Evolutionary conservation across 2,888 invertebrate species (phyloP), one percentile per base, ranked within the genome.

Genomic region (Ypsolopha scabrella): DNA sequence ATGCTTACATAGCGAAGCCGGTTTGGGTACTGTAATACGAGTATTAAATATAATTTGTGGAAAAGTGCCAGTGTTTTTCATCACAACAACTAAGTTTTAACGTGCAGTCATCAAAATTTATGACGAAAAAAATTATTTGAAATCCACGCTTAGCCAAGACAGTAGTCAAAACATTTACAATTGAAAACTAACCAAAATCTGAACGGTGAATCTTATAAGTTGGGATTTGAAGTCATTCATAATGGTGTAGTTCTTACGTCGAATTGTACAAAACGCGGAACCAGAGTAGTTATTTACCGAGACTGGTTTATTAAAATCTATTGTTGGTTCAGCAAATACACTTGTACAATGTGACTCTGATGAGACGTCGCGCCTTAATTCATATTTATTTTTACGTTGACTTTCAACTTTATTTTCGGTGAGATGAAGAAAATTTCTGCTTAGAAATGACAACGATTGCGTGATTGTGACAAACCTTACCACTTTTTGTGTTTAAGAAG

Each of bases 231-330:
- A 24, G n/a, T n/a, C 4, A 24, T 4, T 24, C 4, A 24, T 24
- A 24, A 24, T 24, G 2, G 24, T 24, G 24, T 24, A 4, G 24
- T 24, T 4, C 4, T 24, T 24, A 24, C 2, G 24, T 24, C 4
- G 24, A 24, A 24, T 24, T 24, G 4, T 24, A 24, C 24, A 24
- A 24, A 24, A 24, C 2, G 24, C 4, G 24, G 43, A 13, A 47
- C 37, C 35, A 7, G 35, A 7, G 7, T 11, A 37, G 50, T 24
- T 33, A 35, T 13, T 38, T 46, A 51, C 24, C 46, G 34, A 10
- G 36, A 52, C 58, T 58, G 57, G 59, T 63, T 73, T 68, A 63
- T 73, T 70, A 72, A 58, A 51, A 52, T 41, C 64, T 60, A 71
- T 72, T 73, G 73, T 72, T 64, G 55, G 51, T 41, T 13, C 47